phyloP scores from a whole-genome alignment of 2,888 invertebrate species.

The Drosophila eohydei region DNA sequence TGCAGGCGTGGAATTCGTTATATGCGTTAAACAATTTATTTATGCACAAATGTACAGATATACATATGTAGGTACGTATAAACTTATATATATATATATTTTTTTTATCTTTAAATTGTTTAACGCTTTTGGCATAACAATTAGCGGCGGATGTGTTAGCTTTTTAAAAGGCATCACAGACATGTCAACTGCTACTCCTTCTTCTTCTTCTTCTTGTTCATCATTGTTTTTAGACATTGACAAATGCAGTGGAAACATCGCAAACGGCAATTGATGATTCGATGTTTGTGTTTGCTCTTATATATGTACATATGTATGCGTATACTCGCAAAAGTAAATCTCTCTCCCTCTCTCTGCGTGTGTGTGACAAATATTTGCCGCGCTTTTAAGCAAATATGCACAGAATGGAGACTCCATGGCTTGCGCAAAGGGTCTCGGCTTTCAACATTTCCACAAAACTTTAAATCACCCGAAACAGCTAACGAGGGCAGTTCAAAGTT shows the following conservation, averaged over 20 bases:
- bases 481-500: conserved; percentile 20
- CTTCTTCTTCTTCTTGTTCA: conserved; percentile 12
- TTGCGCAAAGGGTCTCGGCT: conserved; percentile 49
- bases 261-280: conserved; percentile 48
- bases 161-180: conserved; percentile 29
- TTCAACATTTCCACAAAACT: conserved; percentile 59
- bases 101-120: conserved; percentile 33
- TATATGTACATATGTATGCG: not conserved
- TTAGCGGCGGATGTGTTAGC: conserved; percentile 51
- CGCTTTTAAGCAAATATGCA: conserved; percentile 62
- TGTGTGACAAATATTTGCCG: conserved; percentile 65
- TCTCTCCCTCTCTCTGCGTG: conserved; percentile 8
- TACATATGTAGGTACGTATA: conserved; percentile 1
- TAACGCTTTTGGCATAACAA: conserved; percentile 72
- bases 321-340: not conserved
- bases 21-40: conserved; percentile 32
- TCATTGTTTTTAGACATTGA: conserved; percentile 48
- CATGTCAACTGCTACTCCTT: conserved; percentile 25
- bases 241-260: conserved; percentile 57
- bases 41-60: conserved; percentile 19
- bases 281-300: conserved; percentile 27
- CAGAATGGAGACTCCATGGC: conserved; percentile 35
- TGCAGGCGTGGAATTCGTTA: conserved; percentile 50
- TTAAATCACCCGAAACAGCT: conserved; percentile 21
- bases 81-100: conserved; percentile 2